A percentile compares a stretch with the other conserved stretches of the same genome.
phyloP scores from a whole-genome alignment of 2,888 invertebrate species.

The Andrena hattorfiana region DNA sequence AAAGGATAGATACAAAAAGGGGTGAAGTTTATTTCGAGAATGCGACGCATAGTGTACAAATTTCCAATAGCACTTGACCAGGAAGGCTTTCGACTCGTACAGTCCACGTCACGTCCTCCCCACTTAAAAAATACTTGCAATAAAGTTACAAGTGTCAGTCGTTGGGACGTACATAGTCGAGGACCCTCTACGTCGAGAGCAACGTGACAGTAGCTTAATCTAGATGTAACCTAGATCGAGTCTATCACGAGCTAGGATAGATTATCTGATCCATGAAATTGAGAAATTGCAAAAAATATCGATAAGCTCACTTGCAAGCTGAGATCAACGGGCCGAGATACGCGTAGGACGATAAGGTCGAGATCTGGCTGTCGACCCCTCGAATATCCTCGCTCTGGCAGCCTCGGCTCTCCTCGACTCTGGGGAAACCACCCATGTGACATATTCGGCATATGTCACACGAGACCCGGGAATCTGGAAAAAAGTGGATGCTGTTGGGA shows the following conservation, averaged over 20 bases:
- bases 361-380: slow-evolving; percentile 69
- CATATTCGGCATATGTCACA: slow-evolving; percentile 83
- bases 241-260: neutral
- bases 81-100: neutral
- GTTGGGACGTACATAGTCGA: slow-evolving; percentile 7
- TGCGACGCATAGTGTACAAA: neutral
- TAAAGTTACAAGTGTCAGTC: neutral
- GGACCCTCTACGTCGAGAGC: neutral
- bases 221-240: slow-evolving; percentile 34
- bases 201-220: slow-evolving; percentile 19
- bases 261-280: slow-evolving; percentile 20
- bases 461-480: slow-evolving; percentile 38
- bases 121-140: neutral
- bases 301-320: slow-evolving; percentile 80
- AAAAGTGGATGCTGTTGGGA: neutral
- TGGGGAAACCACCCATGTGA: slow-evolving; percentile 81
- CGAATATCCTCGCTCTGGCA: slow-evolving; percentile 64
- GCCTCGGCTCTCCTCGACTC: slow-evolving; percentile 58
- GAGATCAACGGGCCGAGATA: slow-evolving; percentile 81
- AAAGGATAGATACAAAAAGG: neutral
- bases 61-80: neutral
- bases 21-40: neutral
- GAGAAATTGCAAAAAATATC: slow-evolving; percentile 32
- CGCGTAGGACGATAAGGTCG: slow-evolving; percentile 74
- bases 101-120: neutral